Evolutionary conservation across 2,113 vertebrate species (phyloP).

Genomic region (Odobenus rosmarus): DNA sequence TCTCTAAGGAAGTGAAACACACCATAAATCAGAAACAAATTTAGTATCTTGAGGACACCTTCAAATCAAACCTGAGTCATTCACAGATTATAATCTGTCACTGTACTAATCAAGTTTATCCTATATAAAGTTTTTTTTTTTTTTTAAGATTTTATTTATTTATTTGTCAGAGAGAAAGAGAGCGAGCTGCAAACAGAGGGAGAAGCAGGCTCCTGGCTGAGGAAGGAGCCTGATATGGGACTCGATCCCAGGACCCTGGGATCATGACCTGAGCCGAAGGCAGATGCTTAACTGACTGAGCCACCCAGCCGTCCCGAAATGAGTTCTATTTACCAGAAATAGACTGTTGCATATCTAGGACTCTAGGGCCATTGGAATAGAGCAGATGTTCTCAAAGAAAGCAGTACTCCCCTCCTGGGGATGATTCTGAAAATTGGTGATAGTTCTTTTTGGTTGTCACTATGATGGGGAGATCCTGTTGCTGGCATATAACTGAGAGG

Average conservation of each 20-base stretch:
- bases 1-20: neutral
- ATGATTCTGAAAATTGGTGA: conserved; percentile 5
- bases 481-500: neutral
- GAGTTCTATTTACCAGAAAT: neutral
- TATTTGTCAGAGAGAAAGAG: too few relatives aligned
- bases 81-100: neutral
- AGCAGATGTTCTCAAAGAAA: neutral
- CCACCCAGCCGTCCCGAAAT: neutral
- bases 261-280: too few relatives aligned
- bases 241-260: too few relatives aligned
- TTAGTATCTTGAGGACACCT: neutral
- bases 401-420: neutral
- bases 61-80: neutral
- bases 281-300: too few relatives aligned
- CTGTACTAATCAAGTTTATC: neutral
- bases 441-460: neutral
- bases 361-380: neutral
- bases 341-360: neutral
- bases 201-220: too few relatives aligned
- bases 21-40: neutral
- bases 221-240: too few relatives aligned
- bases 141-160: too few relatives aligned
- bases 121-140: neutral
- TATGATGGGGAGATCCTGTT: neutral
- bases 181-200: too few relatives aligned